phyloP scores from a whole-genome alignment of 2,888 invertebrate species.

The Nemotelus pantherinus region DNA sequence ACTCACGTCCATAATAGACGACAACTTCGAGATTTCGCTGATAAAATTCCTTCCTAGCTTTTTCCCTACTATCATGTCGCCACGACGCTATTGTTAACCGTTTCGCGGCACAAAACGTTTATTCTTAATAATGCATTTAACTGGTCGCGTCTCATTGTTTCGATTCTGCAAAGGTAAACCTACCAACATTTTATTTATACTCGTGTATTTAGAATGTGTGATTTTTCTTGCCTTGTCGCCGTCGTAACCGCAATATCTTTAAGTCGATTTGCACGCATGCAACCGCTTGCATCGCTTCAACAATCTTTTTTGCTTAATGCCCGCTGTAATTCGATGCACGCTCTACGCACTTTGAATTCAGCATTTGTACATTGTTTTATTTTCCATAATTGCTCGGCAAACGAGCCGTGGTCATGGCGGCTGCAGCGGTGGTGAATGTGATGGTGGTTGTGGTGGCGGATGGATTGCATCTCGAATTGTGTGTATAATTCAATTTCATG shows the following conservation, averaged over 20 bases:
- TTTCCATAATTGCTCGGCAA: constrained; percentile 3
- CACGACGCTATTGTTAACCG: constrained; percentile 9
- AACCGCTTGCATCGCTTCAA: not conserved
- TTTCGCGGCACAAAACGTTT: not conserved
- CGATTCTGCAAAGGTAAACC: not conserved
- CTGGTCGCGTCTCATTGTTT: not conserved
- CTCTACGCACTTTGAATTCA: constrained; percentile 17
- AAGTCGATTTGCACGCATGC: not conserved
- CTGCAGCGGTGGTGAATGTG: too few relatives aligned
- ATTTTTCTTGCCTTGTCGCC: constrained; percentile 12
- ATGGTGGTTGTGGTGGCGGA: too few relatives aligned
- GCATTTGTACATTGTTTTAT: not conserved
- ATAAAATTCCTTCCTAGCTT: constrained; percentile 9
- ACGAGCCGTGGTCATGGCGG: too few relatives aligned
- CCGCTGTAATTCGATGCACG: constrained; percentile 16
- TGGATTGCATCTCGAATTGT: too few relatives aligned
- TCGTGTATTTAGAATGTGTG: not conserved
- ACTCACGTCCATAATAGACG: not conserved
- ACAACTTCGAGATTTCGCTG: constrained; percentile 4
- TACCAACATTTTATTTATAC: not conserved
- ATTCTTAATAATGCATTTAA: constrained; percentile 15
- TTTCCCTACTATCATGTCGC: constrained; percentile 6
- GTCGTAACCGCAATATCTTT: not conserved
- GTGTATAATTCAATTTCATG: too few relatives aligned
- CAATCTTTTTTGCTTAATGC: too few relatives aligned